Evolutionary conservation across 2,797 vertebrate species (phyloP).

Genomic region (Crenuchus spilurus): DNA sequence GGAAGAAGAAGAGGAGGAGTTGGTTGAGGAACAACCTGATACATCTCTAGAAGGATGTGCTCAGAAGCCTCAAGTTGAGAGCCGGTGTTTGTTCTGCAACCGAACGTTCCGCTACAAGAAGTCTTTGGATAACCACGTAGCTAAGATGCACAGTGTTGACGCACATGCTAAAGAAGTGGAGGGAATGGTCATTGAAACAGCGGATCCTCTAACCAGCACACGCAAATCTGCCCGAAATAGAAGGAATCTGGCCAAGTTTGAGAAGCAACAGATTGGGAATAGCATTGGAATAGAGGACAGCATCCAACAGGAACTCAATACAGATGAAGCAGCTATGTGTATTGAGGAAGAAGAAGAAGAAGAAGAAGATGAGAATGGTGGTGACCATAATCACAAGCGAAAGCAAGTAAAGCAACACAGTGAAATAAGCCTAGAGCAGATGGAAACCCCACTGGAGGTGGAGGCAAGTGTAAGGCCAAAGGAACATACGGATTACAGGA

Average conservation of each 20-base stretch:
- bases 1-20: constrained; percentile 48
- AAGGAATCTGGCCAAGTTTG: constrained; percentile 84
- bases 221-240: constrained; percentile 84
- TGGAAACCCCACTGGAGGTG: constrained; percentile 69
- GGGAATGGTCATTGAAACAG: constrained; percentile 65
- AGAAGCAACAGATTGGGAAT: constrained; percentile 72
- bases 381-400: constrained; percentile 67
- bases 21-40: constrained; percentile 59
- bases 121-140: constrained; percentile 80
- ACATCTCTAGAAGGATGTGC: constrained; percentile 58
- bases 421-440: constrained; percentile 50
- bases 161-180: constrained; percentile 55
- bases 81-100: constrained; percentile 76
- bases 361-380: constrained; percentile 63
- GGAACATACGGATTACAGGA: constrained; percentile 70
- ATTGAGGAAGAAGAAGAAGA: constrained; percentile 73
- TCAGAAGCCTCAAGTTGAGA: constrained; percentile 65
- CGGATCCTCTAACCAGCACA: constrained; percentile 60
- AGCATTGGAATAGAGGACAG: constrained; percentile 61
- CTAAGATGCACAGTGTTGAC: constrained; percentile 72
- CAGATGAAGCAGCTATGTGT: constrained; percentile 10
- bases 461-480: constrained; percentile 56
- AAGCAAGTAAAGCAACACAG: constrained; percentile 59
- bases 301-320: constrained; percentile 55
- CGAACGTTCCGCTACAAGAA: constrained; percentile 81